A percentile compares a stretch with the other conserved stretches of the same genome.
Conservation (phyloP, 2,888 invertebrate genomes). For the Tigriopus californicus region DNA sequence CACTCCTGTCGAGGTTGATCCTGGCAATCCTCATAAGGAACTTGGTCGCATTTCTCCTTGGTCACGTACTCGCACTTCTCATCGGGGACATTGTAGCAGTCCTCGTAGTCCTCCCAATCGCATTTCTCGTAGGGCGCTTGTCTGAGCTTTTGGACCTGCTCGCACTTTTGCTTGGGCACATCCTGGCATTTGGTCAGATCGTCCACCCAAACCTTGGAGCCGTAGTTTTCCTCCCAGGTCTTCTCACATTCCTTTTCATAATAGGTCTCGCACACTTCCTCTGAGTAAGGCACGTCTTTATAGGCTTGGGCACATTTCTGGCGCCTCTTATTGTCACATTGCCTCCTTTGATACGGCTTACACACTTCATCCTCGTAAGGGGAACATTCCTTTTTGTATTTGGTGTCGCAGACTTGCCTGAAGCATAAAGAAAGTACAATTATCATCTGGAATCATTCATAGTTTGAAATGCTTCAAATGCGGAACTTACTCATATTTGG, state of each 20-base stretch:
- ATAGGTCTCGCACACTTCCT: too few relatives aligned
- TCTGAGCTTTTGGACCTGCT: not conserved
- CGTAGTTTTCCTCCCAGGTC: not conserved
- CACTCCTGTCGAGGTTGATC: not conserved
- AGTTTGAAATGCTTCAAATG: too few relatives aligned
- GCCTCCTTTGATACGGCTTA: too few relatives aligned
- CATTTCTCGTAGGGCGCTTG: not conserved
- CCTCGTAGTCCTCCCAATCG: not conserved
- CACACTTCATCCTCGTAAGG: too few relatives aligned
- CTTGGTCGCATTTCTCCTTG: not conserved
- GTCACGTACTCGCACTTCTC: not conserved
- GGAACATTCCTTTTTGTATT: too few relatives aligned
- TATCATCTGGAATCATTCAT: too few relatives aligned
- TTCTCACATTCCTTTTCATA: not conserved
- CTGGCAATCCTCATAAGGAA: not conserved
- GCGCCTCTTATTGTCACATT: too few relatives aligned
- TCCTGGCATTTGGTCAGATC: not conserved
- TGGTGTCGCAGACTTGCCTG: too few relatives aligned
- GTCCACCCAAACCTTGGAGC: not conserved
- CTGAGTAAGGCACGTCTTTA: too few relatives aligned
- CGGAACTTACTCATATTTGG: too few relatives aligned
- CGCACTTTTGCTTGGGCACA: not conserved
- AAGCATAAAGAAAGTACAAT: too few relatives aligned
- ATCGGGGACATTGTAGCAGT: not conserved
- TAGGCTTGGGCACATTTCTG: too few relatives aligned